Evolutionary conservation across 2,797 vertebrate species (phyloP), one percentile per base, ranked within the genome.

Genomic region (Phataginus tricuspis): DNA sequence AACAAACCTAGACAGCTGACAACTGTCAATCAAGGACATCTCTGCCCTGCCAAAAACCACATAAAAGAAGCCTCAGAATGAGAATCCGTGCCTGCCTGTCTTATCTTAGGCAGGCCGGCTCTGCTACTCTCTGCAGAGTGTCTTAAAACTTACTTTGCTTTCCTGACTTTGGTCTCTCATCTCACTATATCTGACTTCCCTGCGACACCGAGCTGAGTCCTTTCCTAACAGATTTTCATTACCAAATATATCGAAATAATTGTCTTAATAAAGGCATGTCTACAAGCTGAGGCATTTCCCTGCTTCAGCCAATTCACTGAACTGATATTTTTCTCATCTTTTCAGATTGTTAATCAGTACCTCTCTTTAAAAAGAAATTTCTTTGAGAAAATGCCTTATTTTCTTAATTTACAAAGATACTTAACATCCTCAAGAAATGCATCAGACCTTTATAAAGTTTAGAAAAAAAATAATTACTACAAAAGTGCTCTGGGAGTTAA

Each of bases 401-500:
- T 92, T 97, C 82, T 51, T 3, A 0, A 91, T 88, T 86, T 96
- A 93, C 49, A 93, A 86, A 85, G 57, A 71, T 91, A 68, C 0
- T 96, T 97, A 29, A 0, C 75, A 95, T 94, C 93, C 91, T 88
- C 95, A 97, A 92, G 93, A 98, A 98, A 98, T 21, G 19, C 97
- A 94, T 91, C 92, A 61, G 82, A 72, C 75, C 91, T 94, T 91
- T n/a, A n/a, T 87, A 78, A 92, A 96, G 95, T 96, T 96, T 95
- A 77, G 92, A 34, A 64, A 95, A 96, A 96, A 97, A 97, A 96
- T 97, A 95, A 98, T 98, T 97, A 93, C 95, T 98, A 90, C 75
- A 90, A 97, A 98, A 96, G 90, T 21, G 49, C 91, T 98, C 92
- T 97, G 98, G 97, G 96, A 98, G 75, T 95, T 95, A 96, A 97